Conservation (phyloP, 2,797 vertebrate species). For the Anniella stebbinsi region DNA sequence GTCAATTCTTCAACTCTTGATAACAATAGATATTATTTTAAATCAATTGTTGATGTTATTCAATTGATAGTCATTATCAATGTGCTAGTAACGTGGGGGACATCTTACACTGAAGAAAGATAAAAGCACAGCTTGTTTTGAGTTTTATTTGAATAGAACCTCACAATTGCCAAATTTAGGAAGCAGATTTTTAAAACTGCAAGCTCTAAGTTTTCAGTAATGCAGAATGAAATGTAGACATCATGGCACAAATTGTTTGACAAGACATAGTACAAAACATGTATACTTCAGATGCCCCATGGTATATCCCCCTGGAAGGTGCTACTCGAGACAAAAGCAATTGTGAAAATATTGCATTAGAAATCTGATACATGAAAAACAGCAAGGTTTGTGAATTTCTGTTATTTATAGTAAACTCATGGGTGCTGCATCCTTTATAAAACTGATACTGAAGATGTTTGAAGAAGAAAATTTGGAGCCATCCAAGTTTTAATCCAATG, state of each 20-base stretch:
- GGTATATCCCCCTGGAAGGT: not conserved
- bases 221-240: not conserved
- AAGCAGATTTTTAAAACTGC: not conserved
- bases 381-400: not conserved
- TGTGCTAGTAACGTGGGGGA: not conserved
- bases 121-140: not conserved
- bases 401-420: not conserved
- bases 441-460: not conserved
- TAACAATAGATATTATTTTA: not conserved
- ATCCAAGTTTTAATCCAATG: not conserved
- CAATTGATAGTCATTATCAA: not conserved
- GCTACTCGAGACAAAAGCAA: not conserved
- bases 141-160: not conserved
- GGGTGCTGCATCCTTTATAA: not conserved
- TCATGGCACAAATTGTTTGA: not conserved
- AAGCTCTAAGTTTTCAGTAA: not conserved
- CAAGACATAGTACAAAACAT: not conserved
- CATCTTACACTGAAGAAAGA: not conserved
- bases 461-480: not conserved
- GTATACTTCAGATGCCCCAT: not conserved
- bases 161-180: not conserved
- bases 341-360: not conserved
- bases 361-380: not conserved
- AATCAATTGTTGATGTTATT: not conserved
- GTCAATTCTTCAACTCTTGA: not conserved